A percentile compares a stretch with the other conserved stretches of the same genome.
These are phyloP conservation scores for Thomomys bottae DNA, from an alignment of 2,113 vertebrate genomes.

Conservation along the genomic window DNA sequence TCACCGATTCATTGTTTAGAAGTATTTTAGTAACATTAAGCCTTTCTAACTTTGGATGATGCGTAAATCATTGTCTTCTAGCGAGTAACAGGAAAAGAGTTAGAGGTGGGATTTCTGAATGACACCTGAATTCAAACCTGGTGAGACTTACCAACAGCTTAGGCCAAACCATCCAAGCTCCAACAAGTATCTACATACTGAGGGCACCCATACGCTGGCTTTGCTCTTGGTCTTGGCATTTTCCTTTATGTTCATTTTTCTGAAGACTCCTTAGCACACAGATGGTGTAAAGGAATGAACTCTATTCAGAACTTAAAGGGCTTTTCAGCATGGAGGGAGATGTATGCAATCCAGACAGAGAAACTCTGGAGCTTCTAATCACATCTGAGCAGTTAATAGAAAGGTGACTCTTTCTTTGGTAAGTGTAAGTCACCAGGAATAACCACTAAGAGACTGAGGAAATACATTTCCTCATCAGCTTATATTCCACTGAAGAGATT, in stretches of 20 bases:
- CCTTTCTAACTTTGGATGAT: not conserved
- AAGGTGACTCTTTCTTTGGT: accelerated
- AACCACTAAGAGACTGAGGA: not conserved
- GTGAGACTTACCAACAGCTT: not conserved
- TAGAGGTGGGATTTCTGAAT: not conserved
- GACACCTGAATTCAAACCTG: not conserved
- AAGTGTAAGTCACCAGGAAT: not conserved
- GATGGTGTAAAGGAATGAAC: not conserved
- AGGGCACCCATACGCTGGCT: not conserved
- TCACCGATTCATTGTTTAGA: too few species aligned
- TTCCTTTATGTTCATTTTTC: not conserved
- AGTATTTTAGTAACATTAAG: not conserved
- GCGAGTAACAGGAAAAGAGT: not conserved
- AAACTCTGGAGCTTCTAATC: accelerated
- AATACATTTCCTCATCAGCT: not conserved
- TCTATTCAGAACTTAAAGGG: too few species aligned
- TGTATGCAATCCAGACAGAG: accelerated
- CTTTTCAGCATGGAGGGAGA: too few species aligned
- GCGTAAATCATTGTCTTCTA: not conserved
- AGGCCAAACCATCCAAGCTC: not conserved
- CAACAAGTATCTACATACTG: not conserved
- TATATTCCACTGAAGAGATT: not conserved
- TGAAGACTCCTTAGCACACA: not conserved
- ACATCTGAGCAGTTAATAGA: accelerated
- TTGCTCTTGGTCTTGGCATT: not conserved